Evolutionary conservation across 92 coral and sea anemone genomes (phyloP), one percentile per base, ranked within the genome.

Genomic region (Meandrina meandrites): DNA sequence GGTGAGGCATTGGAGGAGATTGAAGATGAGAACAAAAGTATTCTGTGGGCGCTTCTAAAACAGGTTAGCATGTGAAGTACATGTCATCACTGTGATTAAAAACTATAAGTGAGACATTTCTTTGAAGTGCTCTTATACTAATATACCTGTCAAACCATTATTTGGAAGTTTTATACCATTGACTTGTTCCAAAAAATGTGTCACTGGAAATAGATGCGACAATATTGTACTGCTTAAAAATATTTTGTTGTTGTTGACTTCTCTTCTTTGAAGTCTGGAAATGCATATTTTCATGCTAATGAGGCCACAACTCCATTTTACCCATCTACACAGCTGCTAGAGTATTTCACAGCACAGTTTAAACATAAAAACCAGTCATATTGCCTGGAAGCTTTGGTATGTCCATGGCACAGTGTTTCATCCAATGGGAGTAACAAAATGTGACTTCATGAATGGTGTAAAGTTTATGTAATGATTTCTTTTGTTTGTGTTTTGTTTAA

Each of bases 1-100:
- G 99, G 99, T 78, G 99, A 97, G 81, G 98, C 98, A 54, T 85
- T 96, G 34, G 99, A 97, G 83, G 99, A 97, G 80, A 97, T 97
- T 88, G 99, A 97, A 80, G 99, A 97, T 79, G 99, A 97, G 62
- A 96, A 96, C 77, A 97, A 97, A 58, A 97, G 99, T 76, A 97
- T 97, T 50, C 78, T 97, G 31, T 97, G 99, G 99, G 96, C 96
- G 15, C 89, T 97, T 71, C 93, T 97, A 58, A 97, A 97, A 77
- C 99, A 97, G 98, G 99, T 97, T 13, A 62, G 89, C 50, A 12
- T 22, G 57, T 32, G 32, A 7, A 56, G 42, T 70, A 31, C 16
- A 16, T 70, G n/a, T 5, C 66, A 18, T 58, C 21, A 18, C 8
- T 21, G 1, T 58, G 66, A 24, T 18, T 0, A 17, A 21, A 21